Conservation (phyloP, 2,113 vertebrate genomes). For the Pollimyrus isidori region DNA sequence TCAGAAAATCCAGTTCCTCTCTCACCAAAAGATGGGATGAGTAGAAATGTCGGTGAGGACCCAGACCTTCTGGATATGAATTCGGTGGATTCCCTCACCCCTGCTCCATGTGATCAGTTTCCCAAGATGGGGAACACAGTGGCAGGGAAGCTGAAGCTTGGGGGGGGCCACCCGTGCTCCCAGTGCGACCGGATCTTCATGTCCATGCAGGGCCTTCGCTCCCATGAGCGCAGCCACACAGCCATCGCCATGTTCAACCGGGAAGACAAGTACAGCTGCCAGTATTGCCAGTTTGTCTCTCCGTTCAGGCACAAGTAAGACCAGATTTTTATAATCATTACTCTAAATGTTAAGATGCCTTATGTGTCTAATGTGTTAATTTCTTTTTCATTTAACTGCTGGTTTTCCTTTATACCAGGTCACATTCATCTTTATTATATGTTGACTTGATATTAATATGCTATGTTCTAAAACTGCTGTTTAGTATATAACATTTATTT, state of each 20-base stretch:
- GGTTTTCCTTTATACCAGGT: not conserved
- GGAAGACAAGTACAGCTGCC: conserved; percentile 96
- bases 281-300: conserved; percentile 96
- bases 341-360: not conserved
- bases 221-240: conserved; percentile 95
- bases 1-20: conserved; percentile 44
- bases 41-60: conserved; percentile 44
- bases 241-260: conserved; percentile 83
- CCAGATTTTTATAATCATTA: not conserved
- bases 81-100: not conserved
- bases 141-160: conserved; percentile 70
- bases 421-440: not conserved
- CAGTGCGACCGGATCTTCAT: conserved; percentile 95
- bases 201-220: conserved; percentile 98
- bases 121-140: conserved; percentile 43
- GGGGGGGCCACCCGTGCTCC: conserved; percentile 81
- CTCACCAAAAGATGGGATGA: conserved; percentile 42
- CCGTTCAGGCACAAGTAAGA: conserved; percentile 99
- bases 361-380: not conserved
- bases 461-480: not conserved
- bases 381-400: not conserved
- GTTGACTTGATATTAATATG: not conserved
- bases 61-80: not conserved
- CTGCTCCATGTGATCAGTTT: conserved; percentile 1
- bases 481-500: not conserved